phyloP scores from a whole-genome alignment of 1,140 invertebrate species.

The Lamellibrachia luymesi region DNA sequence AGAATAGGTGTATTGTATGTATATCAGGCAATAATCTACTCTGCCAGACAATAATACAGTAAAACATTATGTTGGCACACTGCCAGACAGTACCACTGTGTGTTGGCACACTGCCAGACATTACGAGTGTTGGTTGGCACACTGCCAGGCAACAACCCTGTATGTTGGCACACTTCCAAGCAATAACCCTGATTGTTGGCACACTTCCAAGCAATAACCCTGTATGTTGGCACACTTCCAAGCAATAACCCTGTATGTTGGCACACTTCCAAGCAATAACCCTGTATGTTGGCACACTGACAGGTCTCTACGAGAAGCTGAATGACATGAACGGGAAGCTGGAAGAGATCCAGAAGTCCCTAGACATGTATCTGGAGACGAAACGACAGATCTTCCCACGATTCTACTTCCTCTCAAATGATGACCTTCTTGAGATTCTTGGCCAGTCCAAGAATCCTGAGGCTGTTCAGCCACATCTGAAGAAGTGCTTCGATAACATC shows the following conservation, averaged over 20 bases:
- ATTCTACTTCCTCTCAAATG: slow-evolving; percentile 59
- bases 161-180: no score
- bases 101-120: no score
- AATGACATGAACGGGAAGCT: slow-evolving; percentile 56
- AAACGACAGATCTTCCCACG: slow-evolving; percentile 58
- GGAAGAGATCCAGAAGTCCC: slow-evolving; percentile 58
- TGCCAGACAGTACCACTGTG: no score
- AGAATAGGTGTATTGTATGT: no score
- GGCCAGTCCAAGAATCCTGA: slow-evolving; percentile 58
- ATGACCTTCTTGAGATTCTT: slow-evolving; percentile 57
- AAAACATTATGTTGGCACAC: no score
- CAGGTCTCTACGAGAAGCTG: slow-evolving; percentile 52
- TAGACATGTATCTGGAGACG: slow-evolving; percentile 59
- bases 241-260: background rate
- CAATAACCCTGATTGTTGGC: background rate
- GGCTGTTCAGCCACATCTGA: slow-evolving; percentile 55
- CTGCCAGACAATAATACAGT: no score
- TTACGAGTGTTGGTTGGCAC: no score
- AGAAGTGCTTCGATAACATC: slow-evolving; percentile 59
- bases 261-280: background rate
- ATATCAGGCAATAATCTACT: no score
- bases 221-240: background rate
- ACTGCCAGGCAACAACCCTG: no score
- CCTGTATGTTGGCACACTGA: background rate
- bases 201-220: background rate